These are phyloP conservation scores for Oreochromis niloticus DNA, from an alignment of 2,113 vertebrate genomes.

Conservation along the genomic window DNA sequence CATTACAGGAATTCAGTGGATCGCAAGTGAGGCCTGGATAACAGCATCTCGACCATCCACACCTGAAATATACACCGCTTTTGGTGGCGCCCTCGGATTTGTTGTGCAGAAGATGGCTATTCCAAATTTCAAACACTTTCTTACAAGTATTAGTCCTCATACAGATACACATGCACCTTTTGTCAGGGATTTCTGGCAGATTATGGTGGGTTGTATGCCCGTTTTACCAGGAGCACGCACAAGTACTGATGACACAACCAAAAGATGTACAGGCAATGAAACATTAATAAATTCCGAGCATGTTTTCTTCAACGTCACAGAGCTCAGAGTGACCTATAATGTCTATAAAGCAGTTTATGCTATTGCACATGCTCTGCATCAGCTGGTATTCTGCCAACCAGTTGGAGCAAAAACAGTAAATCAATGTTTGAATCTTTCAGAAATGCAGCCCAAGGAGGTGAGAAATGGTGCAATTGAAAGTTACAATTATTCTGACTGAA, in stretches of 20 bases:
- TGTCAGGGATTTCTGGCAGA: constrained; percentile 67
- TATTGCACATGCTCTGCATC: constrained; percentile 64
- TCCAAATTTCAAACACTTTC: constrained; percentile 57
- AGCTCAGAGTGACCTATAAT: constrained; percentile 72
- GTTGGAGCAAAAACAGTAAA: neutral
- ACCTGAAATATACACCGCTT: constrained; percentile 58
- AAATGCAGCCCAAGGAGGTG: constrained; percentile 62
- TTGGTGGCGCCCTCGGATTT: constrained; percentile 71
- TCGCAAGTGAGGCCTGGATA: constrained; percentile 70
- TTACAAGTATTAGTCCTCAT: constrained; percentile 56
- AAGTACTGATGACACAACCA: neutral
- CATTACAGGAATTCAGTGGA: constrained; percentile 76
- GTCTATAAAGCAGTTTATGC: constrained; percentile 75
- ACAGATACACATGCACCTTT: constrained; percentile 35
- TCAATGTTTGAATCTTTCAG: constrained; percentile 52
- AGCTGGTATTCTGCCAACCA: constrained; percentile 61
- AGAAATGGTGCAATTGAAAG: rapidly evolving
- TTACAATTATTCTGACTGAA: neutral
- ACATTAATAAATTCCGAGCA: constrained; percentile 50
- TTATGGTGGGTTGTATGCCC: neutral
- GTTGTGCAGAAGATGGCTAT: constrained; percentile 69
- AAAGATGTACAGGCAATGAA: constrained; percentile 61
- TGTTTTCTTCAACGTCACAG: constrained; percentile 68
- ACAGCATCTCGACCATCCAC: constrained; percentile 61
- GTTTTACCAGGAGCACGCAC: neutral